A percentile compares a stretch with the other conserved stretches of the same genome.
Evolutionary conservation across 2,888 invertebrate genomes (phyloP).

Genomic region (Rugalucina vietnamica): DNA sequence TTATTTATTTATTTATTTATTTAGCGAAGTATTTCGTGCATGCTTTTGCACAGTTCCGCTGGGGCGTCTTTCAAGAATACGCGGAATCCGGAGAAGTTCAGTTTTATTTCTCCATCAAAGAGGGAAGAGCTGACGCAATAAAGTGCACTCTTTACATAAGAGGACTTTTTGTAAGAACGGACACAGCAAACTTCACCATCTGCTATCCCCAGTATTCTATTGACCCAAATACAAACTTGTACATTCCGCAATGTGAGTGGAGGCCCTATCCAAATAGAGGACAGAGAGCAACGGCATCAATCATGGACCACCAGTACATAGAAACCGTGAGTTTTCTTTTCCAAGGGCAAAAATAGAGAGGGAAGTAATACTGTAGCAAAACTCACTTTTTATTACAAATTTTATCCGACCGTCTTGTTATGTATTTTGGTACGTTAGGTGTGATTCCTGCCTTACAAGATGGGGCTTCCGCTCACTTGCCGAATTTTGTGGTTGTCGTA

Average conservation of each 20-base stretch:
- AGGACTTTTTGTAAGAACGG: constrained; percentile 57
- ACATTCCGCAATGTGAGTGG: constrained; percentile 70
- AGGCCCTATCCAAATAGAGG: constrained; percentile 62
- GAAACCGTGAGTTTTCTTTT: too few species aligned
- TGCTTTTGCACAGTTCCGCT: constrained; percentile 76
- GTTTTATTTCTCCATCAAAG: constrained; percentile 73
- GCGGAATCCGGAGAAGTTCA: constrained; percentile 68
- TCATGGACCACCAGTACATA: constrained; percentile 72
- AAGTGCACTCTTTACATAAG: constrained; percentile 63
- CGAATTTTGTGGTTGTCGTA: too few species aligned
- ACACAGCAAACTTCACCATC: constrained; percentile 38
- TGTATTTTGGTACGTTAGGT: too few species aligned
- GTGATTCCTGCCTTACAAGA: too few species aligned
- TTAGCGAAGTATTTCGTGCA: constrained; percentile 73
- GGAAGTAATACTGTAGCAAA: too few species aligned
- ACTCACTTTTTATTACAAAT: too few species aligned
- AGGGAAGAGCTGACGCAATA: constrained; percentile 66
- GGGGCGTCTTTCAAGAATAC: constrained; percentile 77
- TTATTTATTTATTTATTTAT: too few species aligned
- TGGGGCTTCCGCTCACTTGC: too few species aligned
- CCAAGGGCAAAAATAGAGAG: too few species aligned
- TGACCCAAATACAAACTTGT: constrained; percentile 63
- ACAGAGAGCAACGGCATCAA: constrained; percentile 66
- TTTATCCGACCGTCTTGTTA: too few species aligned
- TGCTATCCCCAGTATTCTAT: constrained; percentile 50